phyloP scores from a whole-genome alignment of 1,140 invertebrate species.

The Diorhabda sublineata region DNA sequence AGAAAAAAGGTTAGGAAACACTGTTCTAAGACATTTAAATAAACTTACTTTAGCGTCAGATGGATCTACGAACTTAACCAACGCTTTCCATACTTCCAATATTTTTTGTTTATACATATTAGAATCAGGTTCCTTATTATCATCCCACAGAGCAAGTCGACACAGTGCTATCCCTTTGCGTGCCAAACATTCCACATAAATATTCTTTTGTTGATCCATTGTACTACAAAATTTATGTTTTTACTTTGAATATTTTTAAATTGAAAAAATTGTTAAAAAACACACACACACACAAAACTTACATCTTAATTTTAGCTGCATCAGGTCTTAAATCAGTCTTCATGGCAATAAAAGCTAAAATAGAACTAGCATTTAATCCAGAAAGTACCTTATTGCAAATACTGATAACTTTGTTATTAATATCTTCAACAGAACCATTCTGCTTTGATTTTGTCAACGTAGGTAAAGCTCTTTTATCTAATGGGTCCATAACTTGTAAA shows the following conservation, averaged over 20 bases:
- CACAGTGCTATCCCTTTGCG: slow-evolving; percentile 71
- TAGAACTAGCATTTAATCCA: slow-evolving; percentile 68
- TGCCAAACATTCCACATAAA: slow-evolving; percentile 71
- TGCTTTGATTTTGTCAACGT: slow-evolving; percentile 15
- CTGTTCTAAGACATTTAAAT: neutral
- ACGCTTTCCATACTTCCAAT: slow-evolving; percentile 56
- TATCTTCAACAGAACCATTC: slow-evolving; percentile 16
- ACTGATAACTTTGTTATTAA: slow-evolving; percentile 49
- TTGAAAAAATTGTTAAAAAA: no score
- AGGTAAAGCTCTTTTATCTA: slow-evolving; percentile 49
- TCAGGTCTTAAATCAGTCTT: slow-evolving; percentile 74
- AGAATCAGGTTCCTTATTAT: slow-evolving; percentile 56
- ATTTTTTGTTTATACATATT: slow-evolving; percentile 29
- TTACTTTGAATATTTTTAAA: neutral
- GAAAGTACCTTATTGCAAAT: slow-evolving; percentile 65
- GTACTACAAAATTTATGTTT: slow-evolving; percentile 50
- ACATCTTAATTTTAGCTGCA: slow-evolving; percentile 74
- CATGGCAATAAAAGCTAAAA: slow-evolving; percentile 56
- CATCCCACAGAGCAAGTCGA: slow-evolving; percentile 55
- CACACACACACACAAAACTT: slow-evolving; percentile 37
- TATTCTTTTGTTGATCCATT: slow-evolving; percentile 78
- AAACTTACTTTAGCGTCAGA: slow-evolving; percentile 68
- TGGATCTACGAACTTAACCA: slow-evolving; percentile 75
- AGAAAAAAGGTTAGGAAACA: no score
- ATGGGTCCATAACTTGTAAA: slow-evolving; percentile 68